These are phyloP conservation scores for Meloe dianella DNA, from an alignment of 2,888 invertebrate genomes.

Conservation along the genomic window DNA sequence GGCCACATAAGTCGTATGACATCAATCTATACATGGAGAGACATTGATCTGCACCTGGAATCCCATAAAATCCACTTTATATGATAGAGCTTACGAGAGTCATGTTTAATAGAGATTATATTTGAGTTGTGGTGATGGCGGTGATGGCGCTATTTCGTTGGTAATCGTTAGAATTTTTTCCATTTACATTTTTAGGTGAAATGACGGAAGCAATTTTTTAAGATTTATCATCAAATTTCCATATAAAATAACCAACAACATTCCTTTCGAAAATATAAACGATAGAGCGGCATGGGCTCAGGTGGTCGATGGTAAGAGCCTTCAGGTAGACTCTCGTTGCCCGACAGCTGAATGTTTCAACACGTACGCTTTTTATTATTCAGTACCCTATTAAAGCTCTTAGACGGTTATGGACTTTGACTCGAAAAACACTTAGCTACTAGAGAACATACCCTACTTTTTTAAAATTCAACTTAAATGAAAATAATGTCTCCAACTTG, in stretches of 20 bases:
- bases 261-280: conserved; percentile 10
- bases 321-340: conserved; percentile 20
- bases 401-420: conserved; percentile 15
- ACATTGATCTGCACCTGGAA: conserved; percentile 21
- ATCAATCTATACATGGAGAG: conserved; percentile 10
- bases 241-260: conserved; percentile 17
- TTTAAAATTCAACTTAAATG: not conserved
- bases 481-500: conserved; percentile 6
- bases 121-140: not conserved
- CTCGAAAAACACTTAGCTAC: conserved; percentile 22
- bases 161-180: not conserved
- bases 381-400: conserved; percentile 30
- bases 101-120: not conserved
- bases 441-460: conserved; percentile 1
- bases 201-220: conserved; percentile 4
- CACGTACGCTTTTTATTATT: conserved; percentile 29
- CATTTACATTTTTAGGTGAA: conserved; percentile 6
- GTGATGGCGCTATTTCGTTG: not conserved
- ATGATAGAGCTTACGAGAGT: not conserved
- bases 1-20: conserved; percentile 18
- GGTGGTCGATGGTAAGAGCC: conserved; percentile 25
- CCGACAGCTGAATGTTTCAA: conserved; percentile 24
- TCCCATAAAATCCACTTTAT: conserved; percentile 19
- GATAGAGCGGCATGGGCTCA: conserved; percentile 15
- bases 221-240: conserved; percentile 16